Evolutionary conservation across 2,113 vertebrate genomes (phyloP).

Genomic region (Steatornis caripensis): DNA sequence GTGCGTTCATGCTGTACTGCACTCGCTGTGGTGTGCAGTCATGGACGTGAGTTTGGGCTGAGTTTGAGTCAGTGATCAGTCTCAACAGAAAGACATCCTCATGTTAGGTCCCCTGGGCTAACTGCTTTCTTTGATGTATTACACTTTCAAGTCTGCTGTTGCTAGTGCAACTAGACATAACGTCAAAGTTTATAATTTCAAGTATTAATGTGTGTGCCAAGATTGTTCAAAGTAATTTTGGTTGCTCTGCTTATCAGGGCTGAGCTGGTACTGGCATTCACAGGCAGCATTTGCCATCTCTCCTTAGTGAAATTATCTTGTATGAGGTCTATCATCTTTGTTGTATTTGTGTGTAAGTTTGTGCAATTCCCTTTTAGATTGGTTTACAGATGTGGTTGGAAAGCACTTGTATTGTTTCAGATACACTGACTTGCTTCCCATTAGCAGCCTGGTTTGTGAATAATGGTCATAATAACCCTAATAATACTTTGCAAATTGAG

Average conservation of each 20-base stretch:
- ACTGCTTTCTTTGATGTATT: neutral
- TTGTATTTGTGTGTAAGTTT: constrained; percentile 8
- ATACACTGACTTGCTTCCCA: neutral
- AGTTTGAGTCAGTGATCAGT: neutral
- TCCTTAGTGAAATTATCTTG: neutral
- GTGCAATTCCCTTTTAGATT: constrained; percentile 30
- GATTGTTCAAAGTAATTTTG: neutral
- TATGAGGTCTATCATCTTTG: neutral
- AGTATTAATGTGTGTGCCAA: neutral
- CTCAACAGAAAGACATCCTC: neutral
- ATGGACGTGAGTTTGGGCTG: neutral
- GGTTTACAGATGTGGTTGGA: constrained; percentile 56
- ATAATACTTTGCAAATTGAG: constrained; percentile 15
- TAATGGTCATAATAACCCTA: constrained; percentile 47
- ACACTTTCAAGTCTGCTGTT: neutral
- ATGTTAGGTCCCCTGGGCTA: neutral
- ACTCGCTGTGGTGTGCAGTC: neutral
- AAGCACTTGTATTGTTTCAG: constrained; percentile 2
- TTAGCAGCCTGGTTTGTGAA: constrained; percentile 5
- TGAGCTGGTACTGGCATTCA: neutral
- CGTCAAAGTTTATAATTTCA: neutral
- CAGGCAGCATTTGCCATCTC: neutral
- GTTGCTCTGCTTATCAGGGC: neutral
- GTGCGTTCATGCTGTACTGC: neutral
- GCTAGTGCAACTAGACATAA: neutral